These are phyloP conservation scores for Ammospiza maritima DNA, from an alignment of 2,797 vertebrate species.

Conservation along the genomic window DNA sequence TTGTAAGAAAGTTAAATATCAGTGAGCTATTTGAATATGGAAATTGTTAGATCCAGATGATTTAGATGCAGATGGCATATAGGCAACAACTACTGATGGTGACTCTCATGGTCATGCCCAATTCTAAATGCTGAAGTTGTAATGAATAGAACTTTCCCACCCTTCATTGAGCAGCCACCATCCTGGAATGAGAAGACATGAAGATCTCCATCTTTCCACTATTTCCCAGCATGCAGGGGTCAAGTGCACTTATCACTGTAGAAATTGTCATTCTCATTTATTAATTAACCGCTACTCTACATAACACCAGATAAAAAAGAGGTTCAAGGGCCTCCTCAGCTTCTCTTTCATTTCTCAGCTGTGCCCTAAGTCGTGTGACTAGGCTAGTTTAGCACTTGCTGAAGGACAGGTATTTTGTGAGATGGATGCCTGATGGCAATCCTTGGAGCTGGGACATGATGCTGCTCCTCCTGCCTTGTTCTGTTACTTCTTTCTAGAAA, in stretches of 20 bases:
- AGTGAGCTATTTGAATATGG: not conserved
- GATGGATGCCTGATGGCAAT: not conserved
- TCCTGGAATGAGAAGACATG: not conserved
- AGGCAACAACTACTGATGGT: accelerated
- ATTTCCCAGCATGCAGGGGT: not conserved
- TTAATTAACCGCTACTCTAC: not conserved
- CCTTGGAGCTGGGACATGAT: not conserved
- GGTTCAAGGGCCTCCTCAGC: not conserved
- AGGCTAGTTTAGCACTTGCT: not conserved
- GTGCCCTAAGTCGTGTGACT: accelerated
- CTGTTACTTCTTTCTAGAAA: not conserved
- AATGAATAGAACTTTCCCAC: accelerated
- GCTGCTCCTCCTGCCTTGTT: not conserved
- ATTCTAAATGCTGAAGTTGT: not conserved
- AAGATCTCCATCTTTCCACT: not conserved
- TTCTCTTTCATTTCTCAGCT: not conserved
- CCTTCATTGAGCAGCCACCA: accelerated
- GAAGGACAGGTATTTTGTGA: not conserved
- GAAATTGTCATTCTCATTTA: not conserved
- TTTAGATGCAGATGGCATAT: not conserved
- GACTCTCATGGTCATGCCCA: not conserved
- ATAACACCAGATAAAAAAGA: not conserved
- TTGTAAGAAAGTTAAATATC: not conserved
- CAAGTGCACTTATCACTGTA: not conserved
- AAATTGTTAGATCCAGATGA: not conserved